Evolutionary conservation across 2,888 invertebrate species (phyloP), one percentile per base, ranked within the genome.

Genomic region (Protophormia terraenovae): DNA sequence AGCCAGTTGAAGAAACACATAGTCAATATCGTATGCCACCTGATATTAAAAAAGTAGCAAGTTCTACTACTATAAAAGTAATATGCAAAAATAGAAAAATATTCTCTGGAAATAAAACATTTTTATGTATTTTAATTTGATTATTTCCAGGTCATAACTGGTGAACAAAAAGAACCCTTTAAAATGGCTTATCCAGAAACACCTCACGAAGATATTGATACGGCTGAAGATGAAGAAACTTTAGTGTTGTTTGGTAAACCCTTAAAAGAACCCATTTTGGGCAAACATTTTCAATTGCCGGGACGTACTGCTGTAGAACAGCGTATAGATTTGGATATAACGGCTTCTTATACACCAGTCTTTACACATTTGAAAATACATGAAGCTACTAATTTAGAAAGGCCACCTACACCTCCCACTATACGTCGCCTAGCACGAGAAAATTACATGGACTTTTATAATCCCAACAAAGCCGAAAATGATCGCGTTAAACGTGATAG

Each of bases 1-100:
- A 91, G 60, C 89, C 90, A 6, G 91, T 93, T n/a, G 93, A 94
- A 32, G 90, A 93, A 14, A 89, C 93, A n/a, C 83, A 86, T 66
- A 86, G 84, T 1, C 76, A 35, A 3, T 93, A 92, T 88, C 94
- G 94, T 45, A 92, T 95, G 87, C 97, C 97, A 4, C 95, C 95
- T 0, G 97, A 97, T 90, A 94, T 97, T 8, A 93, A 94, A 87
- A 94, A 96, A 90, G 94, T 95, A 27, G 96, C 95, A 84, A 97
- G 97, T 88, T 96, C 95, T 69, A 96, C 96, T 22, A 97, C 97
- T 0, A 93, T 96, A 73, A 95, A 96, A 93, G 97, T 96, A 89
- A 45, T n/a, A n/a, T n/a, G n/a, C n/a, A n/a, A n/a, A n/a, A n/a
- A n/a, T n/a, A n/a, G n/a, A n/a, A n/a, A n/a, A n/a, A n/a, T n/a